Base-by-base conservation (phyloP, 1,140 invertebrate genomes). In the Dendrolimus kikuchii region DNA sequence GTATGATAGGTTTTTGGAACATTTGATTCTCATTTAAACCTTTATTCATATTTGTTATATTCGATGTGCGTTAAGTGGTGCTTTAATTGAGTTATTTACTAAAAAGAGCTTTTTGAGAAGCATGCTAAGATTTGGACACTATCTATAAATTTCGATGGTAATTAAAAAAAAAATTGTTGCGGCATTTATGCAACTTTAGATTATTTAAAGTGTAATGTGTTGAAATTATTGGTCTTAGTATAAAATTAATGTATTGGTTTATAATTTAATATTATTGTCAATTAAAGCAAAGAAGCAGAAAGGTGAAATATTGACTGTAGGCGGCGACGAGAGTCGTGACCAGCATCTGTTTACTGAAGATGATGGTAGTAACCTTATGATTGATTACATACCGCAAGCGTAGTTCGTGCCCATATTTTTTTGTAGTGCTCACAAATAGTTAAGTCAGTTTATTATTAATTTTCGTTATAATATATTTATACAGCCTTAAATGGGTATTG, bases 211-310 rank as follows among this genome's bases (percentile, higher is more conserved):
- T 51, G n/a, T 44, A n/a, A 39, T 45, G 38, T 23, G 38, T 23
- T 59, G 41, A 38, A 6, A 46, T 53, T 40, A 23, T 10, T 46
- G 36, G 51, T 46, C n/a, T 5, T 48, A 39, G 43, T 51, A 48
- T 44, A 52, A 52, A 40, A 48, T 46, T 58, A 48, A 51, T 51
- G 37, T 60, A 44, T 40, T 53, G 56, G 48, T 41, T 40, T 58
- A 39, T 63, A 54, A 57, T 60, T 45, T 51, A 47, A 49, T 75
- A 69, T 75, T 64, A 66, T 81, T 83, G 66, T 81, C 73, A 75
- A 79, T 81, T 82, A 72, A 86, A 86, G 82, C 79, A 48, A 86
- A 74, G 80, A 83, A 86, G 77, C 68, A 68, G 73, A 86, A 77
- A 76, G 69, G 68, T 75, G 80, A 77, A 45, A 69, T 77, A 55